Evolutionary conservation across 30 jellyfish, hydroid and myxozoan genomes (phyloP), one percentile per base, ranked within the genome.

Genomic region (Aurelia sp.): DNA sequence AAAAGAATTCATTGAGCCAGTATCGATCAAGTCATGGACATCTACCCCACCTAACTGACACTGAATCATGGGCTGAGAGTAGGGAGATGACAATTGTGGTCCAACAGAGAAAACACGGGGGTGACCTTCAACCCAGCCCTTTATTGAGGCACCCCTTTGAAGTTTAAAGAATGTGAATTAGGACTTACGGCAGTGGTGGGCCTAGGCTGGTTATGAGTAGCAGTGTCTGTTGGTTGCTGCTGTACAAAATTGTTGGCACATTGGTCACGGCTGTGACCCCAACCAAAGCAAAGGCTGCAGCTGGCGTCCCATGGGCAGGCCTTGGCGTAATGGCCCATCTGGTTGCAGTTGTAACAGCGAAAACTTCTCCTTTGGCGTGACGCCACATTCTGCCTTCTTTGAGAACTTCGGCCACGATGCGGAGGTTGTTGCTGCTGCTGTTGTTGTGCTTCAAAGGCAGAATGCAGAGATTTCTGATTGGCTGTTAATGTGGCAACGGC

Each of bases 1-100:
- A 81, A 81, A 81, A 21, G 91, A 81, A 23, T 67, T 81, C 84
- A 81, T 81, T 4, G 92, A 83, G 71, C 92, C 86, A 13, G 92
- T 83, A 51, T 71, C 86, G 6, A 83, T 12, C 20, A 83, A 65
- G n/a, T 88, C 80, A 41, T 41, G 71, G 74, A 70, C 72, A 62
- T 44, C 23, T 23, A 70, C 62, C 69, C 84, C 84, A 27, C 72
- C 79, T 66, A 83, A 35, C 4, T 11, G n/a, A 48, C 91, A 81
- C 21, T 62, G 12, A 65, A 65, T 48, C 21, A 52, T 1, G 69
- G 91, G 84, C 75, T 81, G 83, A 68, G 5, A 13, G 11, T 41
- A 30, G 44, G 37, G 66, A 11, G 37, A 76, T 21, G 86, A 57
- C n/a, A n/a, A n/a, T n/a, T n/a, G n/a, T n/a, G n/a, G n/a, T n/a